These are phyloP conservation scores for Labeo rohita DNA, from an alignment of 2,113 vertebrate species.

Conservation along the genomic window DNA sequence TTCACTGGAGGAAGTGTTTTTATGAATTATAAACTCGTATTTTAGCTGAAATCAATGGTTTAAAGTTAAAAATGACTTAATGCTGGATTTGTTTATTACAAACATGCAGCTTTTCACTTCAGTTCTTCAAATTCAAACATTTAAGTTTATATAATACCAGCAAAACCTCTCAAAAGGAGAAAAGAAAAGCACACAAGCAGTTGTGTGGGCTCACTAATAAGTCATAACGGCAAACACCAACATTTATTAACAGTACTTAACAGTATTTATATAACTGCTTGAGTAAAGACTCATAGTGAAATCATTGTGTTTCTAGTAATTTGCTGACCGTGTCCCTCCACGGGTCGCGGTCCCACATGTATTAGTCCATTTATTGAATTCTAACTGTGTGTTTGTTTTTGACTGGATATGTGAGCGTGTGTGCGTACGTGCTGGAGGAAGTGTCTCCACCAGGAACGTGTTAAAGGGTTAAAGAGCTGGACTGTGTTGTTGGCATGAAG, in stretches of 20 bases:
- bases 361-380: constrained; percentile 8
- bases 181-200: neutral
- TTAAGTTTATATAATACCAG: neutral
- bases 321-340: neutral
- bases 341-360: neutral
- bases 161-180: neutral
- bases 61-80: no score
- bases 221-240: neutral
- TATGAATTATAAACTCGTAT: neutral
- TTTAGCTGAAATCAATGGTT: no score
- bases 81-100: neutral
- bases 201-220: constrained; percentile 17
- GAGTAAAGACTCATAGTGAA: neutral
- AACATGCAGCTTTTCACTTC: neutral
- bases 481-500: constrained; percentile 77
- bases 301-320: constrained; percentile 3
- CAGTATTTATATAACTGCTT: neutral
- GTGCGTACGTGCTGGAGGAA: constrained; percentile 80
- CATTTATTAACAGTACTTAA: neutral
- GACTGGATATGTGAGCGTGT: constrained; percentile 1
- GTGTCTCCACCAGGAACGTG: constrained; percentile 74
- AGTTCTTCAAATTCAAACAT: neutral
- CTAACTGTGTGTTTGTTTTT: neutral
- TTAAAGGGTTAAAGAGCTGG: constrained; percentile 82
- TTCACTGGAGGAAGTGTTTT: neutral